phyloP scores from a whole-genome alignment of 2,888 invertebrate species.

The Syritta pipiens region DNA sequence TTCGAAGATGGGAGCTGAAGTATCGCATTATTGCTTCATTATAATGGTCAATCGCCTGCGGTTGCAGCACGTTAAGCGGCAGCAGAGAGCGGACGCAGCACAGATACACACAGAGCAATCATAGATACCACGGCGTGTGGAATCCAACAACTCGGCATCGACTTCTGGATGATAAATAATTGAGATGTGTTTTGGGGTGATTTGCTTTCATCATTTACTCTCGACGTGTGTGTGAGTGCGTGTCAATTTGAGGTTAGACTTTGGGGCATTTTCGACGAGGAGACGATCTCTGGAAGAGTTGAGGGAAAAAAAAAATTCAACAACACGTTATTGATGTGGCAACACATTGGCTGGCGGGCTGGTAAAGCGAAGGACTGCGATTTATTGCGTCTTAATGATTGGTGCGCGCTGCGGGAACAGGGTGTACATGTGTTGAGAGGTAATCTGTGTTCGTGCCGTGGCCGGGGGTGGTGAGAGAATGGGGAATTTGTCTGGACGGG shows the following conservation, averaged over 20 bases:
- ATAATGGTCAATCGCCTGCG: conserved; percentile 54
- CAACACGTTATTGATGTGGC: conserved; percentile 31
- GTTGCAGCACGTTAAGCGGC: too few relatives aligned
- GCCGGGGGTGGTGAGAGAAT: background rate
- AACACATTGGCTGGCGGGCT: conserved; percentile 22
- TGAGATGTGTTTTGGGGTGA: conserved; percentile 51
- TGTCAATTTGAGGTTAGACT: conserved; percentile 23
- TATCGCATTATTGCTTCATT: conserved; percentile 48
- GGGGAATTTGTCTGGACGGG: background rate
- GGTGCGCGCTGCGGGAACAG: background rate
- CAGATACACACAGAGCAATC: too few relatives aligned
- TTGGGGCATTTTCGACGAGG: conserved; percentile 9
- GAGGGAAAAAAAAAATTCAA: background rate
- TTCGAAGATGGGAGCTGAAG: conserved; percentile 17
- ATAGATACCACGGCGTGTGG: background rate
- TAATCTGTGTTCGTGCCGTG: background rate
- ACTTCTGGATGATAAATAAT: conserved; percentile 45
- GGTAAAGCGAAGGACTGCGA: background rate
- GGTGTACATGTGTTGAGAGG: background rate
- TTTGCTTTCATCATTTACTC: conserved; percentile 37
- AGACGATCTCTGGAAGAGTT: background rate
- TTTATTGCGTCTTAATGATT: conserved; percentile 40
- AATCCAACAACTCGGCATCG: background rate
- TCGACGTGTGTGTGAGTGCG: conserved; percentile 6
- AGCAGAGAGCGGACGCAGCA: too few relatives aligned